These are phyloP conservation scores for Seriola rivoliana DNA, from an alignment of 2,113 vertebrate species.

Conservation along the genomic window DNA sequence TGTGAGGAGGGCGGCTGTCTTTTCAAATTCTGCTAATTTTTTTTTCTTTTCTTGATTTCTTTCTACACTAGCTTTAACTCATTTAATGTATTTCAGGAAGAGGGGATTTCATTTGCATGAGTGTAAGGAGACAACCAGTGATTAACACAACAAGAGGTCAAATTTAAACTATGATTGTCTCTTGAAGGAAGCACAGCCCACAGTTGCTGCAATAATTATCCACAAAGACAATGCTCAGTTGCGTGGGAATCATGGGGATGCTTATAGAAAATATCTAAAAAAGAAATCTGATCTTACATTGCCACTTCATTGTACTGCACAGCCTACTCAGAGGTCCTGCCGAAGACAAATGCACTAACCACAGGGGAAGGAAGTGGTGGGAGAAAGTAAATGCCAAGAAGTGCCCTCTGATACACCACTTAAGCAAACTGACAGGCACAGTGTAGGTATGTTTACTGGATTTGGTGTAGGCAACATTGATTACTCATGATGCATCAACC, in stretches of 20 bases:
- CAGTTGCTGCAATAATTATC: neutral
- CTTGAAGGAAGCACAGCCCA: neutral
- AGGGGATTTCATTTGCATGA: neutral
- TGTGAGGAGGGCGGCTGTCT: no score
- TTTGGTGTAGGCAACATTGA: slow-evolving; percentile 39
- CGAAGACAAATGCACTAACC: neutral
- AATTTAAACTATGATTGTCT: neutral
- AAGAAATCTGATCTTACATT: slow-evolving; percentile 21
- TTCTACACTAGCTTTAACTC: no score
- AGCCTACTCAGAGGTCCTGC: slow-evolving; percentile 6
- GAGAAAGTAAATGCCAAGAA: slow-evolving; percentile 41
- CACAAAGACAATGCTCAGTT: slow-evolving; percentile 4
- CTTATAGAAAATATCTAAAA: slow-evolving; percentile 11
- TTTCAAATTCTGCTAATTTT: no score
- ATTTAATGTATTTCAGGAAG: neutral
- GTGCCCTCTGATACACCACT: slow-evolving; percentile 6
- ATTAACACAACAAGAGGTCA: no score
- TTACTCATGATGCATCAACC: slow-evolving; percentile 40
- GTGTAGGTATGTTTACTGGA: slow-evolving; percentile 22
- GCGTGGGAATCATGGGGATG: neutral
- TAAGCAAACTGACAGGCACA: neutral
- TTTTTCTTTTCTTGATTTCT: no score
- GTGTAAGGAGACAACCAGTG: neutral
- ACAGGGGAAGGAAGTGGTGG: slow-evolving; percentile 8
- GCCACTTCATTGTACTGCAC: slow-evolving; percentile 4